A percentile compares a stretch with the other conserved stretches of the same genome.
Evolutionary conservation across 2,797 vertebrate species (phyloP).

Genomic region (Hirundo rustica): DNA sequence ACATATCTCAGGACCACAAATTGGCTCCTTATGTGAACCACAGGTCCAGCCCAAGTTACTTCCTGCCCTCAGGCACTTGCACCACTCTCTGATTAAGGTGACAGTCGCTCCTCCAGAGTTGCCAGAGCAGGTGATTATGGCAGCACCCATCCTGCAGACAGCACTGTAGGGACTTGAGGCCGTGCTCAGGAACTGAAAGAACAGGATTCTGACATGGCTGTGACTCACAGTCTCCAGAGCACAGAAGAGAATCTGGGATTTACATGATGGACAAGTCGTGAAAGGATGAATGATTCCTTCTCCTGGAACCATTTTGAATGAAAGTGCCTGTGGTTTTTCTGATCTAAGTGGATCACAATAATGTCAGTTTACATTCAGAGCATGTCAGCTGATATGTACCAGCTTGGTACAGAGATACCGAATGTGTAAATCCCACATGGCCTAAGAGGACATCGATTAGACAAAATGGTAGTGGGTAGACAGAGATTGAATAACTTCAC

Average conservation of each 20-base stretch:
- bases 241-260: background rate
- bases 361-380: background rate
- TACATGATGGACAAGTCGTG: background rate
- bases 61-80: conserved; percentile 35
- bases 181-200: background rate
- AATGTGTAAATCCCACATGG: background rate
- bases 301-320: background rate
- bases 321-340: background rate
- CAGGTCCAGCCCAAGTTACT: background rate
- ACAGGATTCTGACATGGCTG: background rate
- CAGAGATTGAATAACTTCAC: background rate
- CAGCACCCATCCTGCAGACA: background rate
- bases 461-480: background rate
- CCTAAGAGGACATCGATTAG: background rate
- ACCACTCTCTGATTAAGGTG: background rate
- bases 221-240: background rate
- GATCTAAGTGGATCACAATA: background rate
- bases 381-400: background rate
- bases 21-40: background rate
- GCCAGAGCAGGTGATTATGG: background rate
- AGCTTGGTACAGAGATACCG: background rate
- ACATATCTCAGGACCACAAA: background rate
- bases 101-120: background rate
- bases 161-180: background rate
- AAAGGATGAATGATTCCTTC: background rate